Conservation (phyloP, 2,888 invertebrate species). For the Steromphala cineraria region DNA sequence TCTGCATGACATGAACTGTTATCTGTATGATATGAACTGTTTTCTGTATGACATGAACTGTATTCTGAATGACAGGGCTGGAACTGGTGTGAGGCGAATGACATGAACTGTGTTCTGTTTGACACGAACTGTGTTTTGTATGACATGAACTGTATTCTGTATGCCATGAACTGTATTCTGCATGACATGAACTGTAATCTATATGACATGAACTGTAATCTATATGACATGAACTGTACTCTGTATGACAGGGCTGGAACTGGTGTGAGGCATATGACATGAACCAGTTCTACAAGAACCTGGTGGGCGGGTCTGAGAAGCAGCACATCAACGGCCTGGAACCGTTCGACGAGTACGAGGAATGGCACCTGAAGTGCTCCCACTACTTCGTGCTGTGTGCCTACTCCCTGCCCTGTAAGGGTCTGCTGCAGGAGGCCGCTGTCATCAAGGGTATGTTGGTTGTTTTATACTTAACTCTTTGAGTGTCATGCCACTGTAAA, state of each 20-base stretch:
- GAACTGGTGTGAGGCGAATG: conserved; percentile 60
- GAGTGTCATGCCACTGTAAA: no score
- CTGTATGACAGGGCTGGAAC: conserved; percentile 71
- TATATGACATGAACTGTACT: neutral
- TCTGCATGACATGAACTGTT: no score
- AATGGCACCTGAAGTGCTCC: conserved; percentile 76
- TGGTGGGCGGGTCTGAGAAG: conserved; percentile 68
- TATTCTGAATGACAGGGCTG: conserved; percentile 69
- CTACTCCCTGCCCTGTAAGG: conserved; percentile 29
- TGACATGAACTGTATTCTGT: no score
- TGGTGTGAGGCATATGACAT: conserved; percentile 67
- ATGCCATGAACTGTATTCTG: no score
- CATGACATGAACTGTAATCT: no score
- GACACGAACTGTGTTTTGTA: no score
- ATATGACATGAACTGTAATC: no score
- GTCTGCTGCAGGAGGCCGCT: conserved; percentile 17
- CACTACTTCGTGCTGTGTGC: conserved; percentile 77
- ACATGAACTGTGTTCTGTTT: conserved; percentile 24
- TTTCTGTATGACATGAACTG: conserved; percentile 15
- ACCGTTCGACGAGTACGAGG: conserved; percentile 78
- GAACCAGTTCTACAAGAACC: conserved; percentile 72
- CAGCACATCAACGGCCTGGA: conserved; percentile 73
- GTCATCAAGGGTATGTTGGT: neutral
- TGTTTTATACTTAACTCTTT: no score
- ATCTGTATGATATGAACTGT: neutral